Percentiles rank a stretch among this genome's conserved stretches.
Evolutionary conservation across 2,797 vertebrate genomes (phyloP).

Genomic region (Gadopsis marmoratus): DNA sequence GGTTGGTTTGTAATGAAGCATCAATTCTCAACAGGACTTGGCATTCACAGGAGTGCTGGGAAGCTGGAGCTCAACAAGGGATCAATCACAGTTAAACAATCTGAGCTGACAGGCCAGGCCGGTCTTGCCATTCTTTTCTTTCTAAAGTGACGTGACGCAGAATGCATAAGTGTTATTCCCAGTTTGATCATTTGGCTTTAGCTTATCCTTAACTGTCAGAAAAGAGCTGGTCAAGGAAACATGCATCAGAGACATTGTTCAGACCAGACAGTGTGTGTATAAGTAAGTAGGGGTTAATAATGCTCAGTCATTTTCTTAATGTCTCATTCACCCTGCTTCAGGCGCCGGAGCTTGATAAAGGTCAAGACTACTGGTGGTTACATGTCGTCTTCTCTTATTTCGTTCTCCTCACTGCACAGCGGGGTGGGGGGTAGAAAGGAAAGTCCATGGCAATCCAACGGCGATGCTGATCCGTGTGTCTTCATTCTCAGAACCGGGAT

Average conservation of each 20-base stretch:
- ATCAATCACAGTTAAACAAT: conserved; percentile 76
- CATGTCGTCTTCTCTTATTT: conserved; percentile 74
- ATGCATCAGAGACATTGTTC: conserved; percentile 39
- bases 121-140: conserved; percentile 53
- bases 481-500: conserved; percentile 70
- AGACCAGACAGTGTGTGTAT: conserved; percentile 43
- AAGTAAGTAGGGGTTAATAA: conserved; percentile 75
- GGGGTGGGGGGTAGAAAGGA: conserved; percentile 43
- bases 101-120: conserved; percentile 54
- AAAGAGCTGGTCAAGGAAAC: conserved; percentile 36
- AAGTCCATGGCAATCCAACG: conserved; percentile 54
- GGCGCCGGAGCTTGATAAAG: conserved; percentile 79
- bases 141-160: conserved; percentile 57
- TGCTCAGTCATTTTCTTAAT: conserved; percentile 82
- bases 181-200: conserved; percentile 54
- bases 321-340: conserved; percentile 73
- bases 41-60: conserved; percentile 63
- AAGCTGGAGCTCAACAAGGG: conserved; percentile 56
- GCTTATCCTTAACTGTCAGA: conserved; percentile 54
- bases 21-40: conserved; percentile 69
- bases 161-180: conserved; percentile 61
- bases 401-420: conserved; percentile 63
- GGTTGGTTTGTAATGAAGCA: conserved; percentile 62
- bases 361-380: conserved; percentile 82
- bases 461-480: conserved; percentile 58